Conservation (phyloP, 2,888 invertebrate genomes). For the Beris chalybata region DNA sequence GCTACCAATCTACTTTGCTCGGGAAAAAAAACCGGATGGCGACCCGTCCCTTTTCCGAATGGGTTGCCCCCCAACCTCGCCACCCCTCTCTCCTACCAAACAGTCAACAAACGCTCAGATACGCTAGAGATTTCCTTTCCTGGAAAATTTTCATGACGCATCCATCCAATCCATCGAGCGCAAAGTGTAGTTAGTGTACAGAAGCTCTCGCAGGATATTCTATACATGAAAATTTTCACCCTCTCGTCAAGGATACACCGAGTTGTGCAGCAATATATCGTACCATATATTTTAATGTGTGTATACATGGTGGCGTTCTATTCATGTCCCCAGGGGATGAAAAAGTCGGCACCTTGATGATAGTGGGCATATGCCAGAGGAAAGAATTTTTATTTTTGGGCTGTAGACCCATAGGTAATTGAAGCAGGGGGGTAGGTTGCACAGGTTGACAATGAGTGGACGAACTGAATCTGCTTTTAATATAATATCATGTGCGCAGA, state of each 20-base stretch:
- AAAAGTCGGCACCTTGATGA: constrained; percentile 3
- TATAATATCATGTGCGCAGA: background rate
- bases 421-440: background rate
- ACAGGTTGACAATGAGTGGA: constrained; percentile 1
- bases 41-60: background rate
- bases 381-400: too few species aligned
- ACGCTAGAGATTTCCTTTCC: constrained; percentile 21
- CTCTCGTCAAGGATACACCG: background rate
- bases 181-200: background rate
- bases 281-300: background rate
- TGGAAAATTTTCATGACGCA: constrained; percentile 18
- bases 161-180: background rate
- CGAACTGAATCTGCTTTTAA: constrained; percentile 3
- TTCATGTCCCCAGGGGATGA: constrained; percentile 2
- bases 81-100: too few species aligned
- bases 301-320: background rate
- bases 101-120: constrained; percentile 4
- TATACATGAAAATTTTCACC: constrained; percentile 13
- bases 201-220: background rate
- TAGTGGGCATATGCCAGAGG: background rate
- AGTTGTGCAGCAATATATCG: background rate
- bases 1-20: constrained; percentile 12
- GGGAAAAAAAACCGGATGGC: constrained; percentile 3
- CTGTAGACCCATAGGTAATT: too few species aligned
- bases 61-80: too few species aligned